Conservation (phyloP, 2,113 vertebrate species). For the Corythoichthys intestinalis region DNA sequence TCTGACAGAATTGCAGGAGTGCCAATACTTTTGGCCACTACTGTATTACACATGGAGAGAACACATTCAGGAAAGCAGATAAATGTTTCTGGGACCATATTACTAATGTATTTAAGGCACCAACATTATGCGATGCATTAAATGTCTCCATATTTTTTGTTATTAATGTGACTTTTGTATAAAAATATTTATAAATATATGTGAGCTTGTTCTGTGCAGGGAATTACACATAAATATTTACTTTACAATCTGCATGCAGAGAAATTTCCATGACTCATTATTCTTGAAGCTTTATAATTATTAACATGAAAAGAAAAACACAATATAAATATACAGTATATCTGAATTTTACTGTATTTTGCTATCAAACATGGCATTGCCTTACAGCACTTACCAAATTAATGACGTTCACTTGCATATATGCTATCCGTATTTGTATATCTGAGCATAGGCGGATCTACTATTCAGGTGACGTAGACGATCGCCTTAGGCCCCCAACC, state of each 20-base stretch:
- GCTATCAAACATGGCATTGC: too few relatives aligned
- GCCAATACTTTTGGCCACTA: too few relatives aligned
- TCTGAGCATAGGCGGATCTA: too few relatives aligned
- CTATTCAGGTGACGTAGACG: too few relatives aligned
- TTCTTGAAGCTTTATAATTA: slow-evolving; percentile 8
- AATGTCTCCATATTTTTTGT: slow-evolving; percentile 36
- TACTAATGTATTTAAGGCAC: neutral
- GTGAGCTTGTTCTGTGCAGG: slow-evolving; percentile 69
- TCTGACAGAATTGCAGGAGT: too few relatives aligned
- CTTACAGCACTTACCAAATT: too few relatives aligned
- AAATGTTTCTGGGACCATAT: slow-evolving; percentile 13
- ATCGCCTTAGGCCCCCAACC: too few relatives aligned
- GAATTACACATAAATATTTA: slow-evolving; percentile 79
- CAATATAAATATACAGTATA: too few relatives aligned
- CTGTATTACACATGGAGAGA: neutral
- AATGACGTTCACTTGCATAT: too few relatives aligned
- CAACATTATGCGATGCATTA: slow-evolving; percentile 24
- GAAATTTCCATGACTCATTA: slow-evolving; percentile 38
- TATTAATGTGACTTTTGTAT: slow-evolving; percentile 73
- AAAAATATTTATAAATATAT: slow-evolving; percentile 73
- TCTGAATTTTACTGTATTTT: neutral
- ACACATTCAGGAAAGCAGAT: slow-evolving; percentile 9
- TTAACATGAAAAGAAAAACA: neutral
- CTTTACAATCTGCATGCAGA: slow-evolving; percentile 76
- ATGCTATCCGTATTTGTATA: too few relatives aligned